Evolutionary conservation across 2,113 vertebrate species (phyloP), one percentile per base, ranked within the genome.

Genomic region (Rhadina sibilatrix): DNA sequence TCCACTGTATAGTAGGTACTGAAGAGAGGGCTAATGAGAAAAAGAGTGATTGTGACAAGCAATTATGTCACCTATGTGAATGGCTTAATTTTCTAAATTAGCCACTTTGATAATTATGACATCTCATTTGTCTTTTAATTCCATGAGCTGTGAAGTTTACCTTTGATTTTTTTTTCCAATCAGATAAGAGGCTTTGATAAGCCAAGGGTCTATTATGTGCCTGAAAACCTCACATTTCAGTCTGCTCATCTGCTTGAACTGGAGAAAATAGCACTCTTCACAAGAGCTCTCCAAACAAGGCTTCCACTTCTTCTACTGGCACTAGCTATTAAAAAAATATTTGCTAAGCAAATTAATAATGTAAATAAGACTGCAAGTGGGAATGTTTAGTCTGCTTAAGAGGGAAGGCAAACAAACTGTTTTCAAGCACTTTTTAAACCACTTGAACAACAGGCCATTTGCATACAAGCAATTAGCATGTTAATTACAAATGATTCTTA

Each of bases 21-120:
- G 97, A 97, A 96, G 95, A 93, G 96, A 97, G 95, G 92, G 91
- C 97, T 98, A 98, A 98, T 98, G 98, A 98, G 98, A 98, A 98
- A 98, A 98, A 98, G 98, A 98, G 96, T 98, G 98, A 98, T 98
- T 98, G 98, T 98, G 98, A 98, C 98, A 98, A 98, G 98, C 98
- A 98, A 98, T 98, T 98, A 98, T 98, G 98, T 98, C 98, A 98
- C 98, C 98, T 98, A 97, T 97, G 97, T 98, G 98, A 98, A 98
- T 97, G 95, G 98, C 97, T 98, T 98, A 98, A 98, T 98, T 98
- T 98, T 98, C 98, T 98, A 98, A 98, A 98, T 98, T 98, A 98
- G 98, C 97, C 97, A 98, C 98, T 98, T 98, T 98, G 98, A 98
- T 98, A 98, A 98, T 98, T 98, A 98, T 98, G 98, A 98, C 98